Evolutionary conservation across 2,113 vertebrate genomes (phyloP).

Genomic region (Zootoca vivipara): DNA sequence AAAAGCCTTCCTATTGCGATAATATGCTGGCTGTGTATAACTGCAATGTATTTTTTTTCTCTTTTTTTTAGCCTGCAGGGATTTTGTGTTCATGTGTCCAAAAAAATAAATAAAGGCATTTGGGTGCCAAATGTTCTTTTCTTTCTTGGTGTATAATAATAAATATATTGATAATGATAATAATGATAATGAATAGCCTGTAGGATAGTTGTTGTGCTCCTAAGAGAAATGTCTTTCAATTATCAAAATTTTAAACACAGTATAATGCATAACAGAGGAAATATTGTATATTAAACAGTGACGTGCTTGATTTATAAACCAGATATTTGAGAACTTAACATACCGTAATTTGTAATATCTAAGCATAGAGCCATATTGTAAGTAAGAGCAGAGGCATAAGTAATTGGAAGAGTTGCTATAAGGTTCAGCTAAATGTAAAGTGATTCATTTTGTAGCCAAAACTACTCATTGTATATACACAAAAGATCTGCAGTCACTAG

Average conservation of each 20-base stretch:
- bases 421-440: neutral
- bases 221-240: constrained; percentile 63
- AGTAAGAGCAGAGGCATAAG: neutral
- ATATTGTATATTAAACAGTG: neutral
- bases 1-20: constrained; percentile 73
- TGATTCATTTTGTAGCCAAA: neutral
- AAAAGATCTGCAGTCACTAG: neutral
- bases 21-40: constrained; percentile 81
- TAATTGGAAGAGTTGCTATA: neutral
- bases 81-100: constrained; percentile 96
- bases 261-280: constrained; percentile 25
- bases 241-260: constrained; percentile 60
- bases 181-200: constrained; percentile 65
- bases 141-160: constrained; percentile 71
- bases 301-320: neutral
- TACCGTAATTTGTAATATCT: neutral
- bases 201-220: constrained; percentile 58
- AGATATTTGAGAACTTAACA: neutral
- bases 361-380: neutral
- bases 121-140: constrained; percentile 84
- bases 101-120: constrained; percentile 94
- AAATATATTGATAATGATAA: constrained; percentile 27
- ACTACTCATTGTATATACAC: neutral
- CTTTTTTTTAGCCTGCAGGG: constrained; percentile 94
- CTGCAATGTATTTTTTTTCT: constrained; percentile 79